Evolutionary conservation across 2,797 vertebrate species (phyloP), one percentile per base, ranked within the genome.

Genomic region (Crax fasciolata): DNA sequence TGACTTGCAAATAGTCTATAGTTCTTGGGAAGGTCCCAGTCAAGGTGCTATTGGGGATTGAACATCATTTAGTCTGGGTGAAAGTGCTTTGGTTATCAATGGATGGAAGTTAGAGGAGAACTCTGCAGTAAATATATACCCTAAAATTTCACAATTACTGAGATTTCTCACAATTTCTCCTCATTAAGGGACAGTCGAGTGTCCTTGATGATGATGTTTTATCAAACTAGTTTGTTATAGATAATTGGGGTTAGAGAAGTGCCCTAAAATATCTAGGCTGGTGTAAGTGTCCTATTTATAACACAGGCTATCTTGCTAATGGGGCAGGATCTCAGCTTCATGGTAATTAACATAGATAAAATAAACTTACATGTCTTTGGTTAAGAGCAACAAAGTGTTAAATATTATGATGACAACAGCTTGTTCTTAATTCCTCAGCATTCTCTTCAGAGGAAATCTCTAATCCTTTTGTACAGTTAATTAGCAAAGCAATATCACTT

Each of bases 401-500:
- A 95, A 84, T 43, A 74, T 63, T 13, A 21, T 28, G 65, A 21
- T 79, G 63, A 84, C 86, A 89, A 77, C 49, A 65, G 11, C 77
- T 41, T 32, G 44, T 46, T 46, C 57, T 72, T 93, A 44, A 68
- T 89, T 93, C 80, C 84, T 92, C 65, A 83, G 54, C 43, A 5
- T 82, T 95, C 61, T 52, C 61, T 85, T 85, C 89, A 87, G 74
- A 87, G 93, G 51, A 85, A 72, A 71, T 83, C 58, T 85, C 61
- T 78, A 83, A 91, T 62, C 72, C 90, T 85, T 87, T 80, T 75
- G 82, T 78, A 23, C 54, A 77, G 48, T 90, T 95, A 94, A 92
- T 96, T 96, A 96, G 65, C 75, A 80, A 43, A 94, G 82, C 78
- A 75, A 54, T 82, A 90, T 93, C 82, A 72, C 83, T 94, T 68